phyloP scores from a whole-genome alignment of 2,888 invertebrate species.

The Leptarthrus brevirostris region DNA sequence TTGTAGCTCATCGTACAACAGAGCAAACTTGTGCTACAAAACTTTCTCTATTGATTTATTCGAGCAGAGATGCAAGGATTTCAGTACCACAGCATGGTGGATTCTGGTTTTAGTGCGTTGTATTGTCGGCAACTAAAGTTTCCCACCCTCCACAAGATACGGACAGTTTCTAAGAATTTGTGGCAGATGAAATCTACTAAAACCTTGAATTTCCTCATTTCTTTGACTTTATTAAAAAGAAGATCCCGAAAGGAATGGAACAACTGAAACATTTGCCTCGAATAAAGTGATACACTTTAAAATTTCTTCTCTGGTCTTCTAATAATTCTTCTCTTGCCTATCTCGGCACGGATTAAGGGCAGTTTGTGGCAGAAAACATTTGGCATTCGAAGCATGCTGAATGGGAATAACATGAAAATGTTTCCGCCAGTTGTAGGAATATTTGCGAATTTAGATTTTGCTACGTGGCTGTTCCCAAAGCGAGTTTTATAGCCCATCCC shows the following conservation, averaged over 20 bases:
- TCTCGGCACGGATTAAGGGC: constrained; percentile 31
- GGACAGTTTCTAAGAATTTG: constrained; percentile 17
- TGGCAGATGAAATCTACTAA: constrained; percentile 33
- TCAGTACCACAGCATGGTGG: neutral
- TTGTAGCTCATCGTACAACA: constrained; percentile 46
- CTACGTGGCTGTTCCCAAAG: neutral
- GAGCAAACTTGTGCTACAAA: constrained; percentile 32
- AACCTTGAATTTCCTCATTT: constrained; percentile 21
- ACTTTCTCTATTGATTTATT: constrained; percentile 41
- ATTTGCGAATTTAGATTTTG: constrained; percentile 36
- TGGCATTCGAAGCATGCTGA: constrained; percentile 33
- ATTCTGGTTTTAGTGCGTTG: neutral
- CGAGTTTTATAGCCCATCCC: neutral
- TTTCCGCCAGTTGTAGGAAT: constrained; percentile 33
- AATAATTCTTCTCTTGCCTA: constrained; percentile 9
- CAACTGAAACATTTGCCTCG: constrained; percentile 28
- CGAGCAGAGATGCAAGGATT: constrained; percentile 10
- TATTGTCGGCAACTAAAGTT: neutral
- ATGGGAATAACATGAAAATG: constrained; percentile 24
- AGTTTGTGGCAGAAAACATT: constrained; percentile 32
- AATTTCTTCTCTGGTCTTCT: constrained; percentile 14
- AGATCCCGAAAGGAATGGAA: constrained; percentile 12
- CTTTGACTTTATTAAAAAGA: constrained; percentile 38
- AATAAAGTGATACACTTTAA: constrained; percentile 32
- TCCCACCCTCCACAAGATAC: neutral